Percentiles rank a stretch among this genome's conserved stretches.
Evolutionary conservation across 2,797 vertebrate genomes (phyloP).

Genomic region (Tauraco hartlaubi): DNA sequence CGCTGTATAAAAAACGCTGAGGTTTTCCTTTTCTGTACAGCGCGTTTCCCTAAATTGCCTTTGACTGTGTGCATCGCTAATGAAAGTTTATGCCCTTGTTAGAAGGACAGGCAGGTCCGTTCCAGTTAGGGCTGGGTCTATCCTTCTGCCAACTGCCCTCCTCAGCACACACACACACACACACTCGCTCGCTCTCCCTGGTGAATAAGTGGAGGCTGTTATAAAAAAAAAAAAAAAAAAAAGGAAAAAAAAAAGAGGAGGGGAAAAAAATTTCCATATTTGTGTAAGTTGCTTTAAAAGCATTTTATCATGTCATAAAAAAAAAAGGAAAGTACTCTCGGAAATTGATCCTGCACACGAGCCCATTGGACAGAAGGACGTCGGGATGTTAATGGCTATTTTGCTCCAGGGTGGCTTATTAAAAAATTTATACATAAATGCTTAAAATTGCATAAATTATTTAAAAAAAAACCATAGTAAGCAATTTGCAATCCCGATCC

Average conservation of each 20-base stretch:
- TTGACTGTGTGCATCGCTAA: constrained; percentile 99
- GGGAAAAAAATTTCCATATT: constrained; percentile 92
- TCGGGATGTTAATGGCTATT: constrained; percentile 99
- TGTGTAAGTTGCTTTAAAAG: constrained; percentile 99
- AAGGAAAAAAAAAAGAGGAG: not conserved
- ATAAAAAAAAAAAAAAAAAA: constrained; percentile 31
- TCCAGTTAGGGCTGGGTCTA: constrained; percentile 94
- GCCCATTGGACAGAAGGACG: constrained; percentile 99
- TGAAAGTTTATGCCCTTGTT: constrained; percentile 99
- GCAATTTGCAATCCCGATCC: constrained; percentile 87
- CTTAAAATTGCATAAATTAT: constrained; percentile 99
- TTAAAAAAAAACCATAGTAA: constrained; percentile 97
- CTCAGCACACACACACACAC: constrained; percentile 16
- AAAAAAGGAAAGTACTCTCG: constrained; percentile 88
- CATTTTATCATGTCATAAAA: constrained; percentile 99
- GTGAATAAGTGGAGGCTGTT: constrained; percentile 90
- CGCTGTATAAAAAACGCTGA: constrained; percentile 89
- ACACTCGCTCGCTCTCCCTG: constrained; percentile 71
- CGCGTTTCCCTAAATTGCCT: constrained; percentile 99
- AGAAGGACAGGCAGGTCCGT: constrained; percentile 97
- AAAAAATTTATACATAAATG: constrained; percentile 99
- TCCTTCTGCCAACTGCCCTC: constrained; percentile 84
- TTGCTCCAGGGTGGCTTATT: constrained; percentile 99
- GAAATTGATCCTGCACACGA: constrained; percentile 98
- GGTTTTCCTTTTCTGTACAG: constrained; percentile 95